A percentile compares a stretch with the other conserved stretches of the same genome.
phyloP scores from a whole-genome alignment of 2,113 vertebrate species.

The Lota lota region DNA sequence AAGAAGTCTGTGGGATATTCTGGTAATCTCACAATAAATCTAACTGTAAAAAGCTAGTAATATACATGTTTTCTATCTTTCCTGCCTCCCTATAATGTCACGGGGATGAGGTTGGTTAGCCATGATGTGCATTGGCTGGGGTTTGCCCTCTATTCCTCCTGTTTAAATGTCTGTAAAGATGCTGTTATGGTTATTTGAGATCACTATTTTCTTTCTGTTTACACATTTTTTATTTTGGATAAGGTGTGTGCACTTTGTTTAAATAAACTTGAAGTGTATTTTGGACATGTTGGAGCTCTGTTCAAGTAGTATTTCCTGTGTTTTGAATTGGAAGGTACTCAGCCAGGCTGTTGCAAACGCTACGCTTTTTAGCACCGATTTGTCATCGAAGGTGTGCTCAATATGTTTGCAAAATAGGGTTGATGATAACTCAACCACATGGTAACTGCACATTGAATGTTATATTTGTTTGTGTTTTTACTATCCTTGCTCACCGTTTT shows the following conservation, averaged over 20 bases:
- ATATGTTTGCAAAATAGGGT: neutral
- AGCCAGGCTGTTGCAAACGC: slow-evolving; percentile 7
- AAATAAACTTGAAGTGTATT: neutral
- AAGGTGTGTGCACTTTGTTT: neutral
- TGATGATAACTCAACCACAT: neutral
- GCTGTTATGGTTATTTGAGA: neutral
- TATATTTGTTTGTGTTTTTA: neutral
- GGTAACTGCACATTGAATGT: no score
- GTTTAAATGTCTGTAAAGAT: neutral
- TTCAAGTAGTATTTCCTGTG: slow-evolving; percentile 1
- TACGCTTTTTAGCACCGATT: slow-evolving; percentile 6
- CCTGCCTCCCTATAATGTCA: no score
- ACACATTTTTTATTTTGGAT: neutral
- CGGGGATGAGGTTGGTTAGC: neutral
- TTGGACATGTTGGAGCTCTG: neutral
- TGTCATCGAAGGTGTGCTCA: neutral
- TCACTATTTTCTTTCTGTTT: neutral
- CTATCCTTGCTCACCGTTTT: neutral
- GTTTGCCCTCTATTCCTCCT: no score
- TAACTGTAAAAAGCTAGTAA: no score
- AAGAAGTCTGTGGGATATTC: no score
- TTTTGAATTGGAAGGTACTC: neutral
- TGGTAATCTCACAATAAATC: no score
- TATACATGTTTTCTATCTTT: no score
- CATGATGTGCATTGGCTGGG: neutral